Base-by-base conservation (phyloP, 1,140 invertebrate genomes). In the Atta cephalotes region DNA sequence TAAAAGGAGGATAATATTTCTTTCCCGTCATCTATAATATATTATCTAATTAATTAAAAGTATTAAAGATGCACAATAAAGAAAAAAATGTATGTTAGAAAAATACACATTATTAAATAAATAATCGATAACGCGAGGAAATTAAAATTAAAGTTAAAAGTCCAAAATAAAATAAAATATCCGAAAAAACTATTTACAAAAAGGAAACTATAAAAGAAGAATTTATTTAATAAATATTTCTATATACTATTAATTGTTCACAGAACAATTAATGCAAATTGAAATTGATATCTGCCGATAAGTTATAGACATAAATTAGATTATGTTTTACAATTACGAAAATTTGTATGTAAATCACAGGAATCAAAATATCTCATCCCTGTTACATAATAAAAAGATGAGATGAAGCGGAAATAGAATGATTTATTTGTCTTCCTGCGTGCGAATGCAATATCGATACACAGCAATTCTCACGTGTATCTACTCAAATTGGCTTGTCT, bases 401-500 rank as follows among this genome's bases (percentile, higher is more conserved):
- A 56, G 31, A 60, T 31, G 25, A 79, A 49, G 56, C 18, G 25
- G 14, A 51, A 70, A 53, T 68, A 70, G 53, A 66, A 68, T 45
- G 21, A 56, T 56, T 81, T 81, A 71, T 81, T 56, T 56, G n/a
- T 14, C 21, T 31, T 28, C 21, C 18, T 58, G 25, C 25, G 53
- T 10, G 25, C 39, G 4, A 51, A 35, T 16, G 65, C 28, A 56
- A 71, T 70, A 70, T 80, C 65, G 31, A 65, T 63, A 65, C 35
- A 35, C 58, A 7, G 5, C 21, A 25, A 56, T 70, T 70, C 65
- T 21, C 49, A 35, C 14, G 62, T 56, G 65, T 56, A 71, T 35
- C 49, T 70, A 56, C n/a, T 28, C 66, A 80, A 80, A 68, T 80
- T 71, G 65, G n/a, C 35, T 70, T 56, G 31, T 68, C 49, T 80